Evolutionary conservation across 1,140 invertebrate species (phyloP).

Genomic region (Heliothis subflexa): DNA sequence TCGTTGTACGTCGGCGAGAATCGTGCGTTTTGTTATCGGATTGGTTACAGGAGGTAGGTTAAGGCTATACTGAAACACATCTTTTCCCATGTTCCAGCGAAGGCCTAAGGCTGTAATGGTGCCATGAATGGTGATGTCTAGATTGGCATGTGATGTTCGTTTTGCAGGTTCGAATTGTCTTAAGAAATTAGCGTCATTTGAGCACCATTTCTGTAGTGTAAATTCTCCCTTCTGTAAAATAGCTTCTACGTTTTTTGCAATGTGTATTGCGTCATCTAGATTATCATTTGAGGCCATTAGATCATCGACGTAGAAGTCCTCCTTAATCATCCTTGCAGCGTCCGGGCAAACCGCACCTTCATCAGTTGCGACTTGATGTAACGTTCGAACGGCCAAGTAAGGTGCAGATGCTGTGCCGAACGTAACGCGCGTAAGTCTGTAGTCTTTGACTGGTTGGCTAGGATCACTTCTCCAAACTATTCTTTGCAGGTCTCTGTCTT

Average conservation of each 20-base stretch:
- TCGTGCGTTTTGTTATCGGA: constrained; percentile 26
- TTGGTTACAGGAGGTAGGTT: constrained; percentile 9
- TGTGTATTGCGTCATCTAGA: constrained; percentile 52
- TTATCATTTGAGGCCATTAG: constrained; percentile 60
- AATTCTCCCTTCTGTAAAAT: constrained; percentile 54
- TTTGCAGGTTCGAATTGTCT: constrained; percentile 39
- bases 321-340: too few relatives aligned
- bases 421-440: constrained; percentile 56
- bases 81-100: constrained; percentile 20
- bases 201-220: constrained; percentile 54
- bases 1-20: constrained; percentile 29
- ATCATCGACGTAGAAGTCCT: constrained; percentile 70
- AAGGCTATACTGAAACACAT: constrained; percentile 22
- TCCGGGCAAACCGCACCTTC: constrained; percentile 41
- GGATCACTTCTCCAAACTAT: constrained; percentile 66
- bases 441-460: constrained; percentile 48
- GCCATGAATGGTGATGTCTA: constrained; percentile 33
- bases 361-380: constrained; percentile 57
- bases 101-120: constrained; percentile 35
- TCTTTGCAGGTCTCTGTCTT: constrained; percentile 57
- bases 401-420: constrained; percentile 63
- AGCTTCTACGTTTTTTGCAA: constrained; percentile 27
- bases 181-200: constrained; percentile 51
- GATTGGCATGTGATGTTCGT: constrained; percentile 31
- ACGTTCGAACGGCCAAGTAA: constrained; percentile 59